A percentile compares a stretch with the other conserved stretches of the same genome.
Evolutionary conservation across 2,113 vertebrate genomes (phyloP).

Genomic region (Cheirogaleus medius): DNA sequence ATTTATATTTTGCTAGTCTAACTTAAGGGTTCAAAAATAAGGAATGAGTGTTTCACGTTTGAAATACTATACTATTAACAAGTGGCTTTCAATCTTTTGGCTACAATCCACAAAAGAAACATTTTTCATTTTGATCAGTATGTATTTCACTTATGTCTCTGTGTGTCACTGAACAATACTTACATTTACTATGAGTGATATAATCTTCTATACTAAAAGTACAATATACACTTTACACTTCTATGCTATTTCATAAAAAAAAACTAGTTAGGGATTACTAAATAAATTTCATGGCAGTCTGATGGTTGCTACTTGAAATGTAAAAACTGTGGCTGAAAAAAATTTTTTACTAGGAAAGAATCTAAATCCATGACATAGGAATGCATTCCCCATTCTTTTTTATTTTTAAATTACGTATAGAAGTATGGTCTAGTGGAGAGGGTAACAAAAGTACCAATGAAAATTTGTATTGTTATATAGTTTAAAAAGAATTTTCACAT

Average conservation of each 20-base stretch:
- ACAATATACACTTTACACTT: neutral
- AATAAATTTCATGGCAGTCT: neutral
- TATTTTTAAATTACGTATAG: neutral
- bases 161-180: neutral
- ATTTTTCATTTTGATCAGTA: neutral
- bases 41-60: neutral
- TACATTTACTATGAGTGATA: neutral
- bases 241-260: neutral
- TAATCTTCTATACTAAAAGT: neutral
- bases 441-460: neutral
- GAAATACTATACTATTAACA: neutral
- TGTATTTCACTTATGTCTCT: neutral
- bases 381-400: neutral
- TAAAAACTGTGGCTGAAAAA: neutral
- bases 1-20: neutral
- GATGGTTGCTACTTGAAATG: neutral
- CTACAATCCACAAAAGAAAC: neutral
- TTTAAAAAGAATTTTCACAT: neutral
- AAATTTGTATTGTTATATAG: neutral
- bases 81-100: neutral
- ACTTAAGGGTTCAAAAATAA: conserved; percentile 1
- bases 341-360: conserved; percentile 26
- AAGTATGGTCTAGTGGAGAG: neutral
- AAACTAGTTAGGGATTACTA: neutral
- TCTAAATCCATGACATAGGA: neutral